These are phyloP conservation scores for Pollenia labialis DNA, from an alignment of 2,888 invertebrate species.

Conservation along the genomic window DNA sequence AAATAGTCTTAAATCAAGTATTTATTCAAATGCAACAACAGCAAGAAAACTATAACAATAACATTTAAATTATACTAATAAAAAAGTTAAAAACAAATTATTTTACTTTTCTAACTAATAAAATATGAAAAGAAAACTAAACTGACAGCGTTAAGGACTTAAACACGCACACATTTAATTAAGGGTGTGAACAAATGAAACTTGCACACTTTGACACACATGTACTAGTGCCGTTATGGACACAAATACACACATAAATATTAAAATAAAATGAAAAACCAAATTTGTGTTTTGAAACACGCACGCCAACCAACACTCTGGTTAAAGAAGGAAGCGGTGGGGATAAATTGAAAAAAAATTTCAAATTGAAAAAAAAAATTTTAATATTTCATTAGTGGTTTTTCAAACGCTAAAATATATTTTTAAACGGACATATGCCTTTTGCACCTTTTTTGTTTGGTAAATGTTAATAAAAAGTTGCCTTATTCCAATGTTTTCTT, in stretches of 20 bases:
- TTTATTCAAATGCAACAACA: conserved; percentile 3
- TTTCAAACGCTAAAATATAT: conserved; percentile 56
- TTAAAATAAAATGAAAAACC: conserved; percentile 33
- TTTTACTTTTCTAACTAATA: conserved; percentile 51
- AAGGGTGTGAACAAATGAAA: conserved; percentile 80
- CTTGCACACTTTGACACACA: background rate
- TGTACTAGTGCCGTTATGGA: background rate
- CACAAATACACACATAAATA: conserved; percentile 40
- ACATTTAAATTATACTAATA: conserved; percentile 63
- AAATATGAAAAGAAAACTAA: conserved; percentile 30
- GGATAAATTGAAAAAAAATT: background rate
- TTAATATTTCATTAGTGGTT: conserved; percentile 82
- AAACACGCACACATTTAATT: conserved; percentile 79
- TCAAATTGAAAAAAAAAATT: conserved; percentile 75
- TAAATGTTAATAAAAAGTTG: background rate
- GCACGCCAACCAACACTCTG: conserved; percentile 57
- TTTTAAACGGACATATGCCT: conserved; percentile 65
- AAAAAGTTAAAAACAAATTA: conserved; percentile 64
- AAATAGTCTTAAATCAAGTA: too few species aligned
- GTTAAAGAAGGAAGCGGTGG: background rate
- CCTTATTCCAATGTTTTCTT: too few species aligned
- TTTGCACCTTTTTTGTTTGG: conserved; percentile 6
- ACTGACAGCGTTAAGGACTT: conserved; percentile 69
- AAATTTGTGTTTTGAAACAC: conserved; percentile 37
- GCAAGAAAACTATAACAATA: conserved; percentile 27